Evolutionary conservation across 92 coral and sea anemone species (phyloP).

Genomic region (Metridium senile): DNA sequence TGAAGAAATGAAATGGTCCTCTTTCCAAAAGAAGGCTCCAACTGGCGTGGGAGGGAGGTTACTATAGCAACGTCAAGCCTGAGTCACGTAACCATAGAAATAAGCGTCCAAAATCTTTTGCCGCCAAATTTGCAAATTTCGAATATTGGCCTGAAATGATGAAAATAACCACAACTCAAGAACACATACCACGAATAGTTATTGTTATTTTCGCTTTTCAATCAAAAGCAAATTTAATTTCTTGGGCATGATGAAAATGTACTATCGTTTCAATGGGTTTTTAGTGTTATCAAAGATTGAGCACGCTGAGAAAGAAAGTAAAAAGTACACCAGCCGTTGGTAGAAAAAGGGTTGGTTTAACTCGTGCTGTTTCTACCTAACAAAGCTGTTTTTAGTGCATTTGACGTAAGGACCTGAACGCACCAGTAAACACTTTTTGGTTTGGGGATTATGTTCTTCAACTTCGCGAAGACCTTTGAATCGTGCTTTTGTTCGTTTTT

Average conservation of each 20-base stretch:
- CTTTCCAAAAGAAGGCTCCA: conserved; percentile 63
- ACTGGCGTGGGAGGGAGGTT: conserved; percentile 74
- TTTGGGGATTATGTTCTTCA: conserved; percentile 18
- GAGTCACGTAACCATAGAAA: conserved; percentile 66
- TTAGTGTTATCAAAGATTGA: neutral
- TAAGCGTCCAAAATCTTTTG: conserved; percentile 72
- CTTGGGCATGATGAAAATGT: conserved; percentile 4
- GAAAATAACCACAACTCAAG: conserved; percentile 35
- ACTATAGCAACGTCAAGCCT: conserved; percentile 83
- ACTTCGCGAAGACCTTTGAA: neutral
- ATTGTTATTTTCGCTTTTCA: conserved; percentile 11
- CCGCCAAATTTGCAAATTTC: conserved; percentile 80
- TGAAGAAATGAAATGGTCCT: conserved; percentile 70
- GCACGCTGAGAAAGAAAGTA: conserved; percentile 25
- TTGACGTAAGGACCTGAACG: conserved; percentile 35
- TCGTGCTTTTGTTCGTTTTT: neutral
- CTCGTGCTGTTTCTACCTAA: conserved; percentile 29
- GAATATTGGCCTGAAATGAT: conserved; percentile 46
- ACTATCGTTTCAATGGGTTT: conserved; percentile 1
- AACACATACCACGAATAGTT: conserved; percentile 25
- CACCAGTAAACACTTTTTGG: conserved; percentile 22
- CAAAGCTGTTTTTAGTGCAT: conserved; percentile 19
- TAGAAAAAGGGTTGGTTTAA: neutral
- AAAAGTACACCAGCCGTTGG: conserved; percentile 23
- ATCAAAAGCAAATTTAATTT: neutral